Conservation (phyloP, 1,140 invertebrate genomes). For the Fopius arisanus region DNA sequence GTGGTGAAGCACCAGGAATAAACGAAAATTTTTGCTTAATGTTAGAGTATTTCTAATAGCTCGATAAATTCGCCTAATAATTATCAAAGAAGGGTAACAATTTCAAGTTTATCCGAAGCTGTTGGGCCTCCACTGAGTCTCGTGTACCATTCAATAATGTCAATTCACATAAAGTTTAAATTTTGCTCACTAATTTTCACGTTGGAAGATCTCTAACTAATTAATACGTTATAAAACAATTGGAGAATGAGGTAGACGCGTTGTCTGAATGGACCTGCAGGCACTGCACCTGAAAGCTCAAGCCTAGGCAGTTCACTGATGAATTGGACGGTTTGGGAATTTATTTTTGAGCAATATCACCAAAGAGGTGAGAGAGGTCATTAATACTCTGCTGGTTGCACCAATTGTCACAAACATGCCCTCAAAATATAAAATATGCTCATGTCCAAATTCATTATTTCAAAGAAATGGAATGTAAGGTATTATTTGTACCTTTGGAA, state of each 20-base stretch:
- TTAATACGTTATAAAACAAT: slow-evolving; percentile 10
- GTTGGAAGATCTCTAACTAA: neutral
- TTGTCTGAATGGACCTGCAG: slow-evolving; percentile 22
- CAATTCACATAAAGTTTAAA: too few relatives aligned
- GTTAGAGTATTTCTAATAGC: neutral
- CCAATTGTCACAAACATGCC: too few relatives aligned
- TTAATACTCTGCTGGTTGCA: too few relatives aligned
- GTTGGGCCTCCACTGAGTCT: neutral
- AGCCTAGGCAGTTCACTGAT: neutral
- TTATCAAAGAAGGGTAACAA: slow-evolving; percentile 3
- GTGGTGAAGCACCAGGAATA: neutral
- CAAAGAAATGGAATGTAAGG: too few relatives aligned
- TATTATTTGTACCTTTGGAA: too few relatives aligned
- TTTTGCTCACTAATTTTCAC: too few relatives aligned
- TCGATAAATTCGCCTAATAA: neutral
- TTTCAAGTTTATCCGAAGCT: neutral
- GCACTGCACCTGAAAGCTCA: neutral
- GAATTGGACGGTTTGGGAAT: neutral
- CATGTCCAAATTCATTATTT: too few relatives aligned
- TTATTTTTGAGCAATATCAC: neutral
- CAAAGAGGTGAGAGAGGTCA: neutral
- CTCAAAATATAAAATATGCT: too few relatives aligned
- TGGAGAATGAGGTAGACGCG: slow-evolving; percentile 35
- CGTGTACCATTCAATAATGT: too few relatives aligned
- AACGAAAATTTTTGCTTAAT: neutral